phyloP scores from a whole-genome alignment of 1,140 invertebrate genomes.

The Drosophila hydei region DNA sequence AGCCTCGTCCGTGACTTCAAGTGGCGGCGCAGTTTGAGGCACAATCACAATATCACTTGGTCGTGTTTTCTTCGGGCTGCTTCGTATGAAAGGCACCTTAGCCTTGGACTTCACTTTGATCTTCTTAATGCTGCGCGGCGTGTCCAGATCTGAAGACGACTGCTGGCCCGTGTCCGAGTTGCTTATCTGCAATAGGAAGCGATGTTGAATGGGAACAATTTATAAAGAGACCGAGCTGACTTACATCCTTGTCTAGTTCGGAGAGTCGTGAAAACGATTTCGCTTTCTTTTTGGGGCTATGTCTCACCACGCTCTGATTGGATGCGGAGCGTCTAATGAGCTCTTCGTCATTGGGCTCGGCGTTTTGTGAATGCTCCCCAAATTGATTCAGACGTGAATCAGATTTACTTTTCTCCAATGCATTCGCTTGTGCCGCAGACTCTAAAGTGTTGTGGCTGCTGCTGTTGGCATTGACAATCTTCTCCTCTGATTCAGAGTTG shows the following conservation, averaged over 20 bases:
- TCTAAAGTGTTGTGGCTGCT: conserved; percentile 15
- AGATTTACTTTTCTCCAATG: conserved; percentile 88
- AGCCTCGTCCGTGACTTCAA: conserved; percentile 27
- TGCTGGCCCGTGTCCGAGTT: conserved; percentile 74
- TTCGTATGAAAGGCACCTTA: conserved; percentile 66
- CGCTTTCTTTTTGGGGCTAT: conserved; percentile 85
- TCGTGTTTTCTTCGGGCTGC: conserved; percentile 71
- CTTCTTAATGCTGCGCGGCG: conserved; percentile 79
- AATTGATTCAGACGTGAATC: conserved; percentile 87
- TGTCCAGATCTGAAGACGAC: conserved; percentile 79
- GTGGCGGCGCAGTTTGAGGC: conserved; percentile 7
- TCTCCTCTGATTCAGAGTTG: conserved; percentile 49
- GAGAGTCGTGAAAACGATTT: conserved; percentile 85
- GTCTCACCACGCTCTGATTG: conserved; percentile 85
- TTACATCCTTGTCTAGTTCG: conserved; percentile 85
- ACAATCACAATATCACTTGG: conserved; percentile 68
- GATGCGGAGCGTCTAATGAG: conserved; percentile 83
- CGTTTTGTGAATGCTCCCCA: conserved; percentile 58
- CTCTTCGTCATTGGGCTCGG: conserved; percentile 83
- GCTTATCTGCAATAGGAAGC: conserved; percentile 53
- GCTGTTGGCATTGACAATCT: conserved; percentile 24
- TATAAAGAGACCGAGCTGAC: neutral
- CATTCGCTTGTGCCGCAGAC: conserved; percentile 38
- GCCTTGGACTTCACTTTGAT: conserved; percentile 76
- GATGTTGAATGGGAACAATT: neutral